phyloP scores from a whole-genome alignment of 2,797 vertebrate genomes.

The Lacerta agilis region DNA sequence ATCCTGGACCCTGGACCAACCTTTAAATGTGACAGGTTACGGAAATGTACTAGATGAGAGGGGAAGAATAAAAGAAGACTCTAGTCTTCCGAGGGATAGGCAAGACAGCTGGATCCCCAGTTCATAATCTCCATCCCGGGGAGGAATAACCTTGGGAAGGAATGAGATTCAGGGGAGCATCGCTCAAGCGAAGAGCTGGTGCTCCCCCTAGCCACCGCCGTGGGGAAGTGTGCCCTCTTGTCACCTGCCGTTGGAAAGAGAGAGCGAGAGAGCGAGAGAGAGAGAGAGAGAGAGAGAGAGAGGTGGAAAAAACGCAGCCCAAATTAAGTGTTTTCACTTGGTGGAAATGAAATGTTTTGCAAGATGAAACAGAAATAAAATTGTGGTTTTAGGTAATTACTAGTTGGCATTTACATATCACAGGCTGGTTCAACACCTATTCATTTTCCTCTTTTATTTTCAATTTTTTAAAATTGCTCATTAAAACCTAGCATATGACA shows the following conservation, averaged over 20 bases:
- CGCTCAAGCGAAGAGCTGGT: conserved; percentile 54
- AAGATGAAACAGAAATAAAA: conserved; percentile 86
- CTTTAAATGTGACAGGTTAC: too few species aligned
- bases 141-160: conserved; percentile 62
- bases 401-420: conserved; percentile 88
- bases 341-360: conserved; percentile 86
- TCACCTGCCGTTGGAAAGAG: conserved; percentile 30
- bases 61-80: not conserved
- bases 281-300: too few species aligned
- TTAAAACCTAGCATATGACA: conserved; percentile 84
- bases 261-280: too few species aligned
- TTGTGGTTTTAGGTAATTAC: conserved; percentile 87
- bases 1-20: too few species aligned
- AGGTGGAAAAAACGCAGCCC: conserved; percentile 51
- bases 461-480: conserved; percentile 86
- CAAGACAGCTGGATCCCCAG: not conserved
- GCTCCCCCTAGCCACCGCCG: conserved; percentile 72
- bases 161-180: too few species aligned
- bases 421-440: conserved; percentile 86
- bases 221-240: conserved; percentile 25
- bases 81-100: too few species aligned
- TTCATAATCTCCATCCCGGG: not conserved
- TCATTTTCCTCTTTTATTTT: conserved; percentile 88
- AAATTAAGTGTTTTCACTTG: conserved; percentile 83
- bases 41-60: not conserved